Evolutionary conservation across 1,140 invertebrate genomes (phyloP).

Genomic region (Glomeris maerens): DNA sequence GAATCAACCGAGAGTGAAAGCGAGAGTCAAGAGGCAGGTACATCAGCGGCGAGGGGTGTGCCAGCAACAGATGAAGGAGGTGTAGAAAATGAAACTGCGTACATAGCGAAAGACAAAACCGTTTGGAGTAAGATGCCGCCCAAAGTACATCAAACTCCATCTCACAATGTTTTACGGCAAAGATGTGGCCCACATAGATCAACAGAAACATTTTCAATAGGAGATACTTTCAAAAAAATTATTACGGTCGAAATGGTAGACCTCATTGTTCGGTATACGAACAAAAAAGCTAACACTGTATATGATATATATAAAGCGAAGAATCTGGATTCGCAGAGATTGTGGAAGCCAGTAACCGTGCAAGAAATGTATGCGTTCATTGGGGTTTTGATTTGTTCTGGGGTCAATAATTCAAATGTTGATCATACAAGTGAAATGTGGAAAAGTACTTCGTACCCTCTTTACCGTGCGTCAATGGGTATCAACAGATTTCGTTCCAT

Average conservation of each 20-base stretch:
- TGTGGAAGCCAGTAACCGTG: not conserved
- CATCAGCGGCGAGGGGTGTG: no score
- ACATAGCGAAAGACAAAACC: not conserved
- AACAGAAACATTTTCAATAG: not conserved
- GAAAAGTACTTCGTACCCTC: not conserved
- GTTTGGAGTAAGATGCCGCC: not conserved
- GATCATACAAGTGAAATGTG: not conserved
- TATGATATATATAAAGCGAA: not conserved
- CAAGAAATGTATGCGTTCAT: not conserved
- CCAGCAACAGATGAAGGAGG: no score
- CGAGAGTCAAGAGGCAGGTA: no score
- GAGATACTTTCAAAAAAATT: not conserved
- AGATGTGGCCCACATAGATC: not conserved
- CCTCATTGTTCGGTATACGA: not conserved
- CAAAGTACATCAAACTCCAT: not conserved
- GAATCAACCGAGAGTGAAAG: no score
- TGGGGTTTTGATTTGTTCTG: not conserved
- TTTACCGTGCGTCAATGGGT: conserved; percentile 13
- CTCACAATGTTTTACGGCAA: not conserved
- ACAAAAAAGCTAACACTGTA: not conserved
- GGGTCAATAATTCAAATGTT: not conserved
- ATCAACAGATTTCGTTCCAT: conserved; percentile 13
- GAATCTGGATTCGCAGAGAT: not conserved
- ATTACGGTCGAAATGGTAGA: not conserved
- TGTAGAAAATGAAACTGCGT: no score